phyloP scores from a whole-genome alignment of 2,888 invertebrate genomes.

The Phytoseiulus persimilis region DNA sequence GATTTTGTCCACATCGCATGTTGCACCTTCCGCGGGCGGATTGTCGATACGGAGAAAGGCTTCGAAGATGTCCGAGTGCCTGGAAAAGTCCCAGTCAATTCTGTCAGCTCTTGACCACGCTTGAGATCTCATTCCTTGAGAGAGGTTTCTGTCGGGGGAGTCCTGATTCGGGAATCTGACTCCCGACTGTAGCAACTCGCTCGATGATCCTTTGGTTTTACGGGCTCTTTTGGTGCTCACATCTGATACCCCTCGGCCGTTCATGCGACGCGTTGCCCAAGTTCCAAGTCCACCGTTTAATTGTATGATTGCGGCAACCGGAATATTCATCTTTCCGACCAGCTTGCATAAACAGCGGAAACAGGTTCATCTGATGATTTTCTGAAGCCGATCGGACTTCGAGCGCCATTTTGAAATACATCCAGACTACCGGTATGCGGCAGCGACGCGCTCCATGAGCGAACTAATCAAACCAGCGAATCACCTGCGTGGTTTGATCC shows the following conservation, averaged over 20 bases:
- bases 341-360: not conserved
- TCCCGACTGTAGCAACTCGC: no score
- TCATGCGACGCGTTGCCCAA: no score
- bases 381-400: not conserved
- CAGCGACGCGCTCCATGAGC: not conserved
- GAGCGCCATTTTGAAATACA: not conserved
- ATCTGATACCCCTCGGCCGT: no score
- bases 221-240: no score
- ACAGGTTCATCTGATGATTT: not conserved
- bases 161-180: no score
- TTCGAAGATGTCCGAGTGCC: constrained; percentile 30
- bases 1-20: constrained; percentile 31
- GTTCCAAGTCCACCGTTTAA: not conserved
- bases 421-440: not conserved
- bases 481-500: not conserved
- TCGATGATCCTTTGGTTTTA: no score
- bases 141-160: no score
- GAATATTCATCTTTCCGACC: not conserved
- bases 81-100: not conserved
- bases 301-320: not conserved
- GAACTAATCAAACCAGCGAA: no score
- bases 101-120: no score
- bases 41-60: constrained; percentile 34
- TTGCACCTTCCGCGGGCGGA: not conserved
- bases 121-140: no score